phyloP scores from a whole-genome alignment of 2,888 invertebrate genomes.

The Sminthurides aquaticus region DNA sequence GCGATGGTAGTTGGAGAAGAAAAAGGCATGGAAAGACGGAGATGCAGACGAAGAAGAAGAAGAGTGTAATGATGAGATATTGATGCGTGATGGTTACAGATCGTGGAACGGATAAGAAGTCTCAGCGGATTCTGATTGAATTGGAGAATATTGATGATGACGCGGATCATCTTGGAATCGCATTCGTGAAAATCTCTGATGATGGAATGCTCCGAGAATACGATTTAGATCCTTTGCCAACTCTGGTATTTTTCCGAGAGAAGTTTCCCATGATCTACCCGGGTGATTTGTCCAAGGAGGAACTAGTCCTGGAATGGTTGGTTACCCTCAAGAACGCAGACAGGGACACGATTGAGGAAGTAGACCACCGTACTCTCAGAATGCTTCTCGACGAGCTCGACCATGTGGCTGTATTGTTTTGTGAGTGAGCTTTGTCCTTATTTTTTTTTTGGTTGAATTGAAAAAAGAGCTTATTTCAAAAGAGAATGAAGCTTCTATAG shows the following conservation, averaged over 20 bases:
- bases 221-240: conserved; percentile 70
- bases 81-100: conserved; percentile 52
- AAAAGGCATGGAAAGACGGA: too few species aligned
- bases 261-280: conserved; percentile 80
- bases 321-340: conserved; percentile 72
- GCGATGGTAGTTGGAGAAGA: too few species aligned
- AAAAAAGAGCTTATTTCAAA: not conserved
- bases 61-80: not conserved
- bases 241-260: conserved; percentile 69
- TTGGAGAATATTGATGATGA: conserved; percentile 73
- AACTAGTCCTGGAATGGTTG: conserved; percentile 70
- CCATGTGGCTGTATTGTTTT: conserved; percentile 85
- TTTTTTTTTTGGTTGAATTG: not conserved
- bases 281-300: conserved; percentile 86
- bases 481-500: not conserved
- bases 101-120: conserved; percentile 80
- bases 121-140: conserved; percentile 78
- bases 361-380: conserved; percentile 81
- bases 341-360: conserved; percentile 82
- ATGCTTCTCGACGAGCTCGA: conserved; percentile 82
- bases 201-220: conserved; percentile 80
- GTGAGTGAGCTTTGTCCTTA: conserved; percentile 52
- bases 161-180: conserved; percentile 74
- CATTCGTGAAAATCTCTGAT: conserved; percentile 86
- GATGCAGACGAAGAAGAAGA: not conserved